These are phyloP conservation scores for Aplochiton taeniatus DNA, from an alignment of 2,797 vertebrate genomes.

Conservation along the genomic window DNA sequence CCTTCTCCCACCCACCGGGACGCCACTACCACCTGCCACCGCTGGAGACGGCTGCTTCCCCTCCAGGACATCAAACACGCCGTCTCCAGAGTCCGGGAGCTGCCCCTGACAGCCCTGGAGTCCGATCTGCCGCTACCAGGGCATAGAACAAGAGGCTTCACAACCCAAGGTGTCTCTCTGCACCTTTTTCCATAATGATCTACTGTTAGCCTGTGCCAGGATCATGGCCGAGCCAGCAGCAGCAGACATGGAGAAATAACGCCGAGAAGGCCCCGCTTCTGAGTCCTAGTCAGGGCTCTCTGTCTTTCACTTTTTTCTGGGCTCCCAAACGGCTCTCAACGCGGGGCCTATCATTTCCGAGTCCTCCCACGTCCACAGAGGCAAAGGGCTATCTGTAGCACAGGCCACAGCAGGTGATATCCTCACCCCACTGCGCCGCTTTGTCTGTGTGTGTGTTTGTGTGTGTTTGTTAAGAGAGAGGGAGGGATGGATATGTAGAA, in stretches of 20 bases:
- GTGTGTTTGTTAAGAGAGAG: too few relatives aligned
- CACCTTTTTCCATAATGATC: too few relatives aligned
- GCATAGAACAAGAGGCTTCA: conserved; percentile 8
- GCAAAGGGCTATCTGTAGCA: conserved; percentile 55
- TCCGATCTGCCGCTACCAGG: background rate
- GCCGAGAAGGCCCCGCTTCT: background rate
- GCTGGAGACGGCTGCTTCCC: conserved; percentile 55
- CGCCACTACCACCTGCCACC: conserved; percentile 36
- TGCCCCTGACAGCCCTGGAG: conserved; percentile 47
- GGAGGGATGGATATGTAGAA: too few relatives aligned
- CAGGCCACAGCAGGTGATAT: conserved; percentile 60
- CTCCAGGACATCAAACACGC: conserved; percentile 48
- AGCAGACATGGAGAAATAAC: too few relatives aligned
- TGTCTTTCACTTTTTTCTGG: background rate
- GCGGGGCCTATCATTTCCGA: conserved; percentile 45
- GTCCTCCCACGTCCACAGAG: conserved; percentile 51
- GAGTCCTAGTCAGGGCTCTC: background rate
- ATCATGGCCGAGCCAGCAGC: too few relatives aligned
- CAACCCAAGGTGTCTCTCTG: conserved; percentile 53
- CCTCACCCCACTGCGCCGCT: conserved; percentile 59
- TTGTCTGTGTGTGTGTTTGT: conserved; percentile 46
- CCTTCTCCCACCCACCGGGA: conserved; percentile 51
- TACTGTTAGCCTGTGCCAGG: too few relatives aligned
- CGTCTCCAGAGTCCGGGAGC: conserved; percentile 49
- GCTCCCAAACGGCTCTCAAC: background rate